Evolutionary conservation across 2,797 vertebrate species (phyloP), one percentile per base, ranked within the genome.

Genomic region (Decapterus maruadsi): DNA sequence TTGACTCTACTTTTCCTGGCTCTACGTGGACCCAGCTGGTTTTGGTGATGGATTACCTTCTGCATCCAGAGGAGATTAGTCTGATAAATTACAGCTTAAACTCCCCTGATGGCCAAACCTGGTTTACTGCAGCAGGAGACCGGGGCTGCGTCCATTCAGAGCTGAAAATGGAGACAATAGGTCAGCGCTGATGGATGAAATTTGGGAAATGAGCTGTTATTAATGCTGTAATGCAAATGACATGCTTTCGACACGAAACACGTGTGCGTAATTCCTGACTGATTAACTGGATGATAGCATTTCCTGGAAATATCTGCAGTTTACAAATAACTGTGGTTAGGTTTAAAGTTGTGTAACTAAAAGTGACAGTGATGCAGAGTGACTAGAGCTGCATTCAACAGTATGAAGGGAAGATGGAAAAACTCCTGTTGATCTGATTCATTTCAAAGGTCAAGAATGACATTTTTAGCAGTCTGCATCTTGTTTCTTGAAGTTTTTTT

Each of bases 41-140:
- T 79, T 82, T 63, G 71, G 61, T 91, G 90, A 91, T 77, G 75
- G 90, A 92, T 89, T 20, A 67, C 73, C 42, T 9, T 77, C 59
- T 58, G 45, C 76, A 64, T 57, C 68, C 50, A 67, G 82, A 92
- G 75, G 34, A 91, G 84, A 90, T 84, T 80, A 88, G 55, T 51
- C 57, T 68, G 72, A 78, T 71, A 61, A 72, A 88, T 90, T 83
- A 88, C 64, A 42, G 78, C 68, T 57, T 57, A 26, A 81, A 75
- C 73, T 84, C 87, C 82, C 83, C 13, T 84, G 83, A 79, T 79
- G 75, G 60, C 65, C 40, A 64, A 89, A 90, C 80, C 84, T 81
- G 86, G 84, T 90, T 88, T 81, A 63, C 68, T 80, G 84, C 77
- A 72, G 72, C 81, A 81, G 82, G 86, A 91, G 65, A 67, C 78